Evolutionary conservation across 1,140 invertebrate genomes (phyloP), one percentile per base, ranked within the genome.

Genomic region (Reticulitermes speratus): DNA sequence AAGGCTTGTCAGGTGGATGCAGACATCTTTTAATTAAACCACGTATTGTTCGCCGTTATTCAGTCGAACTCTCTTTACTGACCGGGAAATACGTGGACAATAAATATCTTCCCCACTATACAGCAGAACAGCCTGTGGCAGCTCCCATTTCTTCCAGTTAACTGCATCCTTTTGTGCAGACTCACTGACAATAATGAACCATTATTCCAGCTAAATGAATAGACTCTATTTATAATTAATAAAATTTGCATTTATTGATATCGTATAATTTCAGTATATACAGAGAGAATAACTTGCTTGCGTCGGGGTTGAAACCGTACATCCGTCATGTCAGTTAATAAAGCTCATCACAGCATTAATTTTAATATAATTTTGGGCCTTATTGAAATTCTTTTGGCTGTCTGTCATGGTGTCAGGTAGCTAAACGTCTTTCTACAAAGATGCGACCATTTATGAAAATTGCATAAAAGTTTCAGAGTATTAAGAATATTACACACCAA

Each of bases 171-270:
- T 75, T n/a, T 30, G 25, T 75, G 65, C 1, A 12, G n/a, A 75
- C 9, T 75, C 65, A 75, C 25, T 30, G 65, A 25, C n/a, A 30
- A 75, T 75, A 75, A 30, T 75, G 2, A 75, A 12, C 65, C 65
- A 75, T 14, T 75, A 75, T 75, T 30, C 65, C 65, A 14, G 25
- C 25, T 75, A 75, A 75, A 75, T 75, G 65, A 75, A 75, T 75
- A 75, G 65, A 16, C 65, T 30, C n/a, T 75, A 30, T 75, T n/a
- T 75, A 75, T 75, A 75, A 75, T 75, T 75, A 75, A 75, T 75
- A 75, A 75, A 75, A 75, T 75, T 30, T 75, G 65, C 65, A 75
- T 75, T 75, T 75, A 30, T 65, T 75, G 65, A 25, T 1, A 30
- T 75, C n/a, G 2, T 8, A 16, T 30, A 38, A 11, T 75, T 75